A percentile compares a stretch with the other conserved stretches of the same genome.
phyloP scores from a whole-genome alignment of 2,888 invertebrate species.

The Synanthedon andrenaeformis region DNA sequence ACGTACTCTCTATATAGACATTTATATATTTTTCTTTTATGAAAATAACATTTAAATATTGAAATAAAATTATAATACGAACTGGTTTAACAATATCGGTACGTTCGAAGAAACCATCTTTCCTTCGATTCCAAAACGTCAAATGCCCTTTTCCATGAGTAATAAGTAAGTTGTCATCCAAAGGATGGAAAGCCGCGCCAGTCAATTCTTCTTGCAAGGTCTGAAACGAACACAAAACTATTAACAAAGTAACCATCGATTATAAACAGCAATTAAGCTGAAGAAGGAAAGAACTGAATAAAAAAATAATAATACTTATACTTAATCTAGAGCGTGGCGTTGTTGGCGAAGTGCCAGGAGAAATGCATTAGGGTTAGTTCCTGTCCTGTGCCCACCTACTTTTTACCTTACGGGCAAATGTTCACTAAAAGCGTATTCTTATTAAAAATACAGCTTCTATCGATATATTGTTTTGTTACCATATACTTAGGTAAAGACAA shows the following conservation, averaged over 20 bases:
- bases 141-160: constrained; percentile 93
- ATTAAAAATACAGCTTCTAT: not conserved
- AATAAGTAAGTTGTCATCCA: constrained; percentile 90
- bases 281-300: not conserved
- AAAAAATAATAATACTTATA: not conserved
- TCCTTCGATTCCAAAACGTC: constrained; percentile 92
- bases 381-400: not conserved
- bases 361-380: not conserved
- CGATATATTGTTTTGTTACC: too few species aligned
- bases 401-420: too few species aligned
- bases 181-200: constrained; percentile 90
- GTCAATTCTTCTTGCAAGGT: constrained; percentile 90
- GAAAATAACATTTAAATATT: not conserved
- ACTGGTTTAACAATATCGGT: constrained; percentile 90
- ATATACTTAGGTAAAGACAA: too few species aligned
- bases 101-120: constrained; percentile 91
- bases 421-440: too few species aligned
- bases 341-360: not conserved
- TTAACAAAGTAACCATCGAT: not conserved
- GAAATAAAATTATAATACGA: constrained; percentile 7
- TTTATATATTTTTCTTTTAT: too few species aligned
- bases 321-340: not conserved
- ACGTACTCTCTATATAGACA: not conserved
- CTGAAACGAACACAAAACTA: constrained; percentile 50
- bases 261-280: not conserved